Percentiles rank a stretch among this genome's conserved stretches.
These are phyloP conservation scores for Coboldia fuscipes DNA, from an alignment of 1,140 invertebrate genomes.

Conservation along the genomic window DNA sequence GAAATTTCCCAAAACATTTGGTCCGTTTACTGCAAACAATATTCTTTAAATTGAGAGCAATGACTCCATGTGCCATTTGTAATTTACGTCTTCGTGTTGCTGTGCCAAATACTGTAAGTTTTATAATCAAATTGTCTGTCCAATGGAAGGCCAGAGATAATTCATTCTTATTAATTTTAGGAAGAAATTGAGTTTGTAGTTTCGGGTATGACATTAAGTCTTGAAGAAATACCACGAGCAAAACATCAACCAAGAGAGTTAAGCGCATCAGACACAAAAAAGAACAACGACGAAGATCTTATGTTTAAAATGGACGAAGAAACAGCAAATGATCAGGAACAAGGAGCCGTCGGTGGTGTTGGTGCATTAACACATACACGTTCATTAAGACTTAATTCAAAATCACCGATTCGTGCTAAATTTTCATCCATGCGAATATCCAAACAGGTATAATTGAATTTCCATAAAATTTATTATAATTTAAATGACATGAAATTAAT, in stretches of 20 bases:
- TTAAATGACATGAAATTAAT: not conserved
- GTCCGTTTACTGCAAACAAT: conserved; percentile 39
- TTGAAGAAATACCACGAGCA: conserved; percentile 32
- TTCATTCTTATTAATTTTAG: conserved; percentile 12
- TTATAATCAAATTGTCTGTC: not conserved
- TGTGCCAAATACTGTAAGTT: conserved; percentile 42
- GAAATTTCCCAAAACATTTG: conserved; percentile 37
- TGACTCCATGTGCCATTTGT: conserved; percentile 63
- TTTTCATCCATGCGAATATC: not conserved
- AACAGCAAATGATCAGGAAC: conserved; percentile 21
- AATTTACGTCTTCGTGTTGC: conserved; percentile 59
- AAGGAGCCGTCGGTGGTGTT: too few species aligned
- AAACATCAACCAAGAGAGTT: conserved; percentile 21
- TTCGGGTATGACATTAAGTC: conserved; percentile 45
- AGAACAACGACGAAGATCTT: conserved; percentile 26
- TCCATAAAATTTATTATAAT: not conserved
- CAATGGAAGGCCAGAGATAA: not conserved
- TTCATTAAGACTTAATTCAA: conserved; percentile 8
- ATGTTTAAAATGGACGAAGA: conserved; percentile 55
- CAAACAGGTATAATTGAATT: conserved; percentile 1
- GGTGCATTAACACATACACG: conserved; percentile 5
- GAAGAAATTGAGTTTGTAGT: conserved; percentile 79
- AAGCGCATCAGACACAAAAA: conserved; percentile 1
- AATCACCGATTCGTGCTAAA: conserved; percentile 12
- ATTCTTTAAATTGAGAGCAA: conserved; percentile 64